Percentiles rank a stretch among this genome's conserved stretches.
Conservation (phyloP, 1,140 invertebrate genomes). For the Drosophila nebulosa region DNA sequence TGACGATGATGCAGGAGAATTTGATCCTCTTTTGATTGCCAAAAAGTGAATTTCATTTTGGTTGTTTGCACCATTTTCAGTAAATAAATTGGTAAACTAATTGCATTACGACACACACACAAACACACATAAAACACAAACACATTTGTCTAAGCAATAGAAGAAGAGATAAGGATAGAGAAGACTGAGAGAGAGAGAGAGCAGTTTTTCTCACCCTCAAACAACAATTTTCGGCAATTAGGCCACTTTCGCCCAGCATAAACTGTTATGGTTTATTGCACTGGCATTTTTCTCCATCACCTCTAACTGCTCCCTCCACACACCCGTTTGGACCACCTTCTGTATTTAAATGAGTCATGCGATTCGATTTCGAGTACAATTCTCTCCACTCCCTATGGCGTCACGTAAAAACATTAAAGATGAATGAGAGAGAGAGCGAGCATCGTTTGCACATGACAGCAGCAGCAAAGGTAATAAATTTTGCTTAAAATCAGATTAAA, state of each 20-base stretch:
- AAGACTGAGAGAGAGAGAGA: conserved; percentile 23
- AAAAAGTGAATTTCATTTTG: conserved; percentile 49
- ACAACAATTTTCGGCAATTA: conserved; percentile 48
- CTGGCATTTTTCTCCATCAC: not conserved
- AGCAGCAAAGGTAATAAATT: conserved; percentile 44
- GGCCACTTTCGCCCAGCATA: conserved; percentile 53
- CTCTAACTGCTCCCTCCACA: too few species aligned
- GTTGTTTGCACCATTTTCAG: conserved; percentile 63
- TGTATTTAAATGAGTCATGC: conserved; percentile 62
- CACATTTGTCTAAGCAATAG: conserved; percentile 46
- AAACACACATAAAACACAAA: not conserved
- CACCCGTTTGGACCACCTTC: not conserved
- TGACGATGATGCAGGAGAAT: not conserved
- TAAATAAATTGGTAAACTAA: conserved; percentile 61
- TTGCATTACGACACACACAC: conserved; percentile 46
- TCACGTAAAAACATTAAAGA: conserved; percentile 73
- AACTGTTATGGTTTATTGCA: conserved; percentile 60
- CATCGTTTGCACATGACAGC: conserved; percentile 47
- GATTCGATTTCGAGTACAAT: conserved; percentile 47
- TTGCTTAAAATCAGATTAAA: conserved; percentile 9
- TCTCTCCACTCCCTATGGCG: conserved; percentile 28
- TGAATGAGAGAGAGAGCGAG: conserved; percentile 50
- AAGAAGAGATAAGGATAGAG: too few species aligned
- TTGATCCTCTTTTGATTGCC: conserved; percentile 12
- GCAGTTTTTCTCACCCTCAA: not conserved